Conservation (phyloP, 2,888 invertebrate genomes). For the Cataglyphis altisquamis region DNA sequence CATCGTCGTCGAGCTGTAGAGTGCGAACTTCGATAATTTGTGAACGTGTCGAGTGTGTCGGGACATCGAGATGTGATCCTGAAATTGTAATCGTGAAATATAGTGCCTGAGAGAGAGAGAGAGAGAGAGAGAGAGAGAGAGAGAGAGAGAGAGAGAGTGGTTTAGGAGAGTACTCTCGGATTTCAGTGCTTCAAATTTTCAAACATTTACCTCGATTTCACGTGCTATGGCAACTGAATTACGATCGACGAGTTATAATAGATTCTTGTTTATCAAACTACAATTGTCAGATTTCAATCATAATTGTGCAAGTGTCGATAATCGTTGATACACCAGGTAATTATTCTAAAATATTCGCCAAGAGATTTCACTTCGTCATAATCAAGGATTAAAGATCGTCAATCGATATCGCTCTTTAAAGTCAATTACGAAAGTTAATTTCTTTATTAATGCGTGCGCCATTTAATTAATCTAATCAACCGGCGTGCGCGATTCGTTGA, state of each 20-base stretch:
- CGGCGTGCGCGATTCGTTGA: conserved; percentile 11
- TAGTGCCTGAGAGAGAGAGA: background rate
- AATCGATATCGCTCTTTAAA: background rate
- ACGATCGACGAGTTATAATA: background rate
- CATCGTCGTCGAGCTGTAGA: background rate
- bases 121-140: background rate
- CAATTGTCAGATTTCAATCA: background rate
- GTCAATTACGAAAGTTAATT: conserved; percentile 32
- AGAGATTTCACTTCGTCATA: background rate
- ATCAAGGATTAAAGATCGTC: background rate
- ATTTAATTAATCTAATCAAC: conserved; percentile 24
- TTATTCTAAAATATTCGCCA: conserved; percentile 14
- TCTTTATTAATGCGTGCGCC: conserved; percentile 9
- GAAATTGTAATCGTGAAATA: conserved; percentile 32
- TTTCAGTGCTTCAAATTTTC: background rate
- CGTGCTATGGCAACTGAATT: background rate
- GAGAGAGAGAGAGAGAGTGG: background rate
- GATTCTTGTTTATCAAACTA: conserved; percentile 16
- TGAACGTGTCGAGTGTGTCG: background rate
- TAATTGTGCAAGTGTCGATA: conserved; percentile 15
- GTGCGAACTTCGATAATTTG: conserved; percentile 9
- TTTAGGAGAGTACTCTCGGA: background rate
- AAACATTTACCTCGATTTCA: conserved; percentile 18
- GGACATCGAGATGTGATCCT: conserved; percentile 20
- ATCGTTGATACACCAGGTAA: conserved; percentile 31